A percentile compares a stretch with the other conserved stretches of the same genome.
Conservation (phyloP, 2,113 vertebrate species). For the Pholis gunnellus region DNA sequence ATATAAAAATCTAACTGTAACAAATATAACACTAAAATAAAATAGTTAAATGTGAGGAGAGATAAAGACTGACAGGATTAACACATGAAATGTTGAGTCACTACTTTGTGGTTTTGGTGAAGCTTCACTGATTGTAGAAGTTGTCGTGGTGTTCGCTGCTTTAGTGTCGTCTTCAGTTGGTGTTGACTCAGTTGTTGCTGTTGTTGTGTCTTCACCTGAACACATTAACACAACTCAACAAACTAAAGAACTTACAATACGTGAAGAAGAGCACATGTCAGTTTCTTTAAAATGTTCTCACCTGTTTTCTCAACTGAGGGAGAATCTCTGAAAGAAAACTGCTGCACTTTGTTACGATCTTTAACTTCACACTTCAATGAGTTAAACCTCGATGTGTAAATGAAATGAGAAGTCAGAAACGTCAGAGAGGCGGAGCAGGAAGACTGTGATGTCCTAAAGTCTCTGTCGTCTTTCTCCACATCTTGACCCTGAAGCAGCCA, state of each 20-base stretch:
- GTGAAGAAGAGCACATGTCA: not conserved
- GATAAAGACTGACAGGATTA: not conserved
- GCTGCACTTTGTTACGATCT: not conserved
- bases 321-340: conserved; percentile 8
- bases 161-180: not conserved
- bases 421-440: not conserved
- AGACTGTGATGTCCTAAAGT: not conserved
- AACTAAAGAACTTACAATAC: not conserved
- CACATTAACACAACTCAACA: not conserved
- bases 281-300: conserved; percentile 6
- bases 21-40: no score
- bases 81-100: not conserved
- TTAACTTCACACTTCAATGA: conserved; percentile 11
- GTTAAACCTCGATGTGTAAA: not conserved
- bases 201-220: not conserved
- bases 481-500: not conserved
- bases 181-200: not conserved
- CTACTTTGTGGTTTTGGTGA: not conserved
- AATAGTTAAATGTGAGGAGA: not conserved
- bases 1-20: not conserved
- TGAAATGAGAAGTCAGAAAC: not conserved
- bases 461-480: not conserved
- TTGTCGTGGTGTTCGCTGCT: rapidly evolving
- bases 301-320: conserved; percentile 4
- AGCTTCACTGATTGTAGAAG: not conserved